Base-by-base conservation (phyloP, 2,888 invertebrate genomes). In the Elegia similella region DNA sequence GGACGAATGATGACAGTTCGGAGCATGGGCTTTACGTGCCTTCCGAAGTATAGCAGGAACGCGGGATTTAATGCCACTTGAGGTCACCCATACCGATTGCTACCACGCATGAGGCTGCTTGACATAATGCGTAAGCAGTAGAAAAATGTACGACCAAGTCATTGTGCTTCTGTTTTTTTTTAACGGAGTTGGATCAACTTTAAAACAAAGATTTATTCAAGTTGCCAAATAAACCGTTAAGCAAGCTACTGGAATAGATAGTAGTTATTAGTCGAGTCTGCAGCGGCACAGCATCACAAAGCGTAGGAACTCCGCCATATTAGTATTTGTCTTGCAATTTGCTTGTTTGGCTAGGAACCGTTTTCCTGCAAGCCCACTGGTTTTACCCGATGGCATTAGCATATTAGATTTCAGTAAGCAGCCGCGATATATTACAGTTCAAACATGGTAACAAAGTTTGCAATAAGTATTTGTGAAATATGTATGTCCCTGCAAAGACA, bases 281-380 rank as follows among this genome's bases (percentile, higher is more conserved):
- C 79, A 76, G 77, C 71, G 74, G 73, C 75, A 74, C 72, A 67
- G 73, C 69, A 70, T 76, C 78, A 79, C 83, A 79, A 82, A 81
- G 78, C 72, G 67, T 64, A 75, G 73, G 77, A 82, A 82, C 73
- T 65, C 70, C 65, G 75, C 75, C 70, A 73, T 78, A 78, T 79
- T 78, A 77, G 79, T 90, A 82, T 90, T 90, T 90, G 80, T 73
- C 75, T 78, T 76, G 82, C 88, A 87, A 90, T 89, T 85, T 87
- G 79, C 82, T 70, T 84, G 78, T 88, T 88, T 88, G 79, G 67
- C 78, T 82, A 87, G 89, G 85, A 87, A 81, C 78, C 71, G 81
- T 80, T 88, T 83, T 78, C 80, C 76, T 76, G 79, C 75, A 80
- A 77, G 71, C 66, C 66, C 69, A 68, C 70, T 68, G 75, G 73